Conservation (phyloP, 2,888 invertebrate species). For the Morpho helenor region DNA sequence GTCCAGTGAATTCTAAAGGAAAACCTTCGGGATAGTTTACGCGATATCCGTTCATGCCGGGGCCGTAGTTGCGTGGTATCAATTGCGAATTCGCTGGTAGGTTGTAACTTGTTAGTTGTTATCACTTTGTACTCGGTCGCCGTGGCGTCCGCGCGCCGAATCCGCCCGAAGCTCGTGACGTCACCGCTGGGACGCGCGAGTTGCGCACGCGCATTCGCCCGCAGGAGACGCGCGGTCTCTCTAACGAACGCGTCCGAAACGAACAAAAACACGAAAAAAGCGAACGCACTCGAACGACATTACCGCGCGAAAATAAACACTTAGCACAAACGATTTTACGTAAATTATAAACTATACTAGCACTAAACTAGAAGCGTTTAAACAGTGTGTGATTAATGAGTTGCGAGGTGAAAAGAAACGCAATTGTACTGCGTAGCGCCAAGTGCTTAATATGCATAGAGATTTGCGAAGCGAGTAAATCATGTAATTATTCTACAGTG, state of each 20-base stretch:
- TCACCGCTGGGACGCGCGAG: slow-evolving; percentile 21
- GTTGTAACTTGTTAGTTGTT: slow-evolving; percentile 61
- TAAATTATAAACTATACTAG: too few species aligned
- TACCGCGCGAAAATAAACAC: slow-evolving; percentile 39
- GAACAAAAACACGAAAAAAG: slow-evolving; percentile 55
- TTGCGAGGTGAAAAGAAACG: slow-evolving; percentile 43
- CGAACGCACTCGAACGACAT: slow-evolving; percentile 53
- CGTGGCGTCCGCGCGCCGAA: slow-evolving; percentile 55
- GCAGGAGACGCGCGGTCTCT: slow-evolving; percentile 34
- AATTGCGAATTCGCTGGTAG: slow-evolving; percentile 41
- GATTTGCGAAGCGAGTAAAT: slow-evolving; percentile 41
- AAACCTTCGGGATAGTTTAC: slow-evolving; percentile 44
- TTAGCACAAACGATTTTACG: too few species aligned
- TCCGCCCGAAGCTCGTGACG: slow-evolving; percentile 37
- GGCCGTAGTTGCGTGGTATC: slow-evolving; percentile 32
- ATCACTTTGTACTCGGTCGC: slow-evolving; percentile 65
- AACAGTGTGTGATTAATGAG: not conserved
- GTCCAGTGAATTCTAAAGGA: slow-evolving; percentile 23
- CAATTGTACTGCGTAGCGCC: slow-evolving; percentile 59
- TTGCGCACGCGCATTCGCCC: slow-evolving; percentile 31
- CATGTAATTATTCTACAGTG: slow-evolving; percentile 27
- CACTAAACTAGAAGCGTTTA: not conserved
- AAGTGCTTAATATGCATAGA: slow-evolving; percentile 54
- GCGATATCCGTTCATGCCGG: slow-evolving; percentile 41
- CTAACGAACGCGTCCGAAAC: slow-evolving; percentile 53